phyloP scores from a whole-genome alignment of 2,797 vertebrate species.

The Lemur catta region DNA sequence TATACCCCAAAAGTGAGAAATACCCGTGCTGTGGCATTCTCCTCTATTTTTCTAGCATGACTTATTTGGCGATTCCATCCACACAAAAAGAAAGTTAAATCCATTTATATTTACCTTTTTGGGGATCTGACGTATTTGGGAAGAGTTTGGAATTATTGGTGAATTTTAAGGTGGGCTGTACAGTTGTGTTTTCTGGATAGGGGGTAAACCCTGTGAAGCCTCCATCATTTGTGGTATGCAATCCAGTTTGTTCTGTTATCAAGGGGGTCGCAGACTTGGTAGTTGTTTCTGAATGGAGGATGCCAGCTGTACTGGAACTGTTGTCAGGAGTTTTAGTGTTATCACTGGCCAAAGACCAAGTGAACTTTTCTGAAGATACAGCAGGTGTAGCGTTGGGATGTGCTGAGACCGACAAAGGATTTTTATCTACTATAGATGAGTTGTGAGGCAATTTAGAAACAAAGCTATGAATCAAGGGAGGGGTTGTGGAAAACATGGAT shows the following conservation, averaged over 20 bases:
- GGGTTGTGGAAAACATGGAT: background rate
- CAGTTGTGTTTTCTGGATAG: constrained; percentile 56
- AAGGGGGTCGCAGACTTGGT: background rate
- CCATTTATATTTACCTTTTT: constrained; percentile 72
- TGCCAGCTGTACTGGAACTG: background rate
- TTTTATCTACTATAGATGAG: background rate
- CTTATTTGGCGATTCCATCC: background rate
- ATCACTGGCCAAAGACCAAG: background rate
- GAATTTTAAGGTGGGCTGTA: constrained; percentile 58
- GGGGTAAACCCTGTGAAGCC: background rate
- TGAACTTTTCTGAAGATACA: background rate
- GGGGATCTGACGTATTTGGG: constrained; percentile 62
- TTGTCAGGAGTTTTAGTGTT: background rate
- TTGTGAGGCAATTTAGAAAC: constrained; percentile 51
- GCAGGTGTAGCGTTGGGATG: background rate
- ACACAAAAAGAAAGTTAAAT: background rate
- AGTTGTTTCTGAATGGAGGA: background rate
- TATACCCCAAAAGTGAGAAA: background rate
- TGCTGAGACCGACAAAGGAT: background rate
- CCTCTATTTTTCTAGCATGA: background rate
- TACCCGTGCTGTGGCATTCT: no score
- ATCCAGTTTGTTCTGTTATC: background rate
- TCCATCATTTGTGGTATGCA: background rate
- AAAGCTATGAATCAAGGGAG: background rate
- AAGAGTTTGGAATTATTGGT: constrained; percentile 62